Percentiles rank a stretch among this genome's conserved stretches.
These are phyloP conservation scores for Eueremaeus valkanovi DNA, from an alignment of 2,888 invertebrate species.

Conservation along the genomic window DNA sequence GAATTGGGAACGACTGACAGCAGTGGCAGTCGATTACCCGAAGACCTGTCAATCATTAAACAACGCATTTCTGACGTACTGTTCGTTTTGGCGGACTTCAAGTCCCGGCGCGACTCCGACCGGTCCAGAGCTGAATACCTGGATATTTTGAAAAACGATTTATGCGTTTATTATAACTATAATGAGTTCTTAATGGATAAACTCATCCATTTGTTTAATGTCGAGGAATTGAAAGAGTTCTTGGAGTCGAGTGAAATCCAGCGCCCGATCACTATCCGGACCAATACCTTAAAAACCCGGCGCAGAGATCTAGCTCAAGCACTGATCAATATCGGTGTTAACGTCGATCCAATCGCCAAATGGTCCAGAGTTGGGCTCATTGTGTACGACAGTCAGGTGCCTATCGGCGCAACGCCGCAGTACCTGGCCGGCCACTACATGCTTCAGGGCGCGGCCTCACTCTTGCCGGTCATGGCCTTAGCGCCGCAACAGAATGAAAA, in stretches of 20 bases:
- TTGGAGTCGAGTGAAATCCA: slow-evolving; percentile 93
- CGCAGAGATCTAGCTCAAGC: slow-evolving; percentile 89
- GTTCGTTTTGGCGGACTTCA: slow-evolving; percentile 73
- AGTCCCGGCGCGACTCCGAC: slow-evolving; percentile 51
- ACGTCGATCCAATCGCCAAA: slow-evolving; percentile 94
- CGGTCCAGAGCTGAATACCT: slow-evolving; percentile 77
- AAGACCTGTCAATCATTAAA: slow-evolving; percentile 71
- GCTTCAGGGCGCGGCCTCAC: slow-evolving; percentile 89
- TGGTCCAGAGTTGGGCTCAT: slow-evolving; percentile 99
- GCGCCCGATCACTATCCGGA: slow-evolving; percentile 89
- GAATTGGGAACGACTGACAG: slow-evolving; percentile 42
- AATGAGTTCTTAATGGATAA: slow-evolving; percentile 92
- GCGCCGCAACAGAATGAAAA: slow-evolving; percentile 93
- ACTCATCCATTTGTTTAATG: slow-evolving; percentile 81
- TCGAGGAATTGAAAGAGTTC: slow-evolving; percentile 82
- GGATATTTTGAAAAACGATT: slow-evolving; percentile 71
- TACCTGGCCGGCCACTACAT: slow-evolving; percentile 98
- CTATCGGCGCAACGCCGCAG: slow-evolving; percentile 80
- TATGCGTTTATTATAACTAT: slow-evolving; percentile 92
- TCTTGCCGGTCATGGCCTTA: slow-evolving; percentile 94
- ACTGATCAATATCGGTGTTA: slow-evolving; percentile 91
- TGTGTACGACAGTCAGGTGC: slow-evolving; percentile 77
- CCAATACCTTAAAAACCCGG: slow-evolving; percentile 84
- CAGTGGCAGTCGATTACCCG: slow-evolving; percentile 49
- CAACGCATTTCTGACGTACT: slow-evolving; percentile 80